These are phyloP conservation scores for Phytoseiulus persimilis DNA, from an alignment of 2,888 invertebrate genomes.

Conservation along the genomic window DNA sequence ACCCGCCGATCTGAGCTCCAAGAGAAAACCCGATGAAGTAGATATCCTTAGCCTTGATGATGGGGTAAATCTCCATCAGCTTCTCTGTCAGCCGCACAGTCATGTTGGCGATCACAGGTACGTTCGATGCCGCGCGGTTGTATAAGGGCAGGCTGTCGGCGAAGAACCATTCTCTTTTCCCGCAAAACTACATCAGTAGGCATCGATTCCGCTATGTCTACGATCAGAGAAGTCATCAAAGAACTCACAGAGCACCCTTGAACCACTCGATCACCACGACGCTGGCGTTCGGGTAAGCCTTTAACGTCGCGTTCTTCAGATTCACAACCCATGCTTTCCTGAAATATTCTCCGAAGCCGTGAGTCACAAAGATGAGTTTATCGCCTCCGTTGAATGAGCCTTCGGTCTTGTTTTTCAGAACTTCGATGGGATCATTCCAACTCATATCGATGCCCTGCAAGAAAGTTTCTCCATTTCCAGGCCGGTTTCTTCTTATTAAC, in stretches of 20 bases:
- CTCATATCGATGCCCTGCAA: neutral
- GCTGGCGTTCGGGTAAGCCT: neutral
- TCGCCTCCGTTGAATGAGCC: neutral
- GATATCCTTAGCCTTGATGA: neutral
- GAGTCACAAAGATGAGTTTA: neutral
- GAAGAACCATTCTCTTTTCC: too few relatives aligned
- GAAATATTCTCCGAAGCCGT: neutral
- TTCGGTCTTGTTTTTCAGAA: neutral
- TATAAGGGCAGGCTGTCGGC: neutral
- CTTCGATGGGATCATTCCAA: neutral
- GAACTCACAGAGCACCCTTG: constrained; percentile 18
- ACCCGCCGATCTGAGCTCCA: constrained; percentile 13
- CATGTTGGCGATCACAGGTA: neutral
- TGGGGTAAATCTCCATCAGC: neutral
- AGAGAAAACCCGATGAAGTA: constrained; percentile 23
- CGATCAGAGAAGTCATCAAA: too few relatives aligned
- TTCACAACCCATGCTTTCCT: neutral
- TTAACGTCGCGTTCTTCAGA: neutral
- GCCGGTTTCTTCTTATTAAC: too few relatives aligned
- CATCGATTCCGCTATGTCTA: too few relatives aligned
- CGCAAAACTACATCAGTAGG: too few relatives aligned
- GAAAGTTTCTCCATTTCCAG: neutral
- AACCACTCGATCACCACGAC: constrained; percentile 9
- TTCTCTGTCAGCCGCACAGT: neutral
- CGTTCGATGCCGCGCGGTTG: neutral